Evolutionary conservation across 2,113 vertebrate species (phyloP).

Genomic region (Onychostruthus taczanowskii): DNA sequence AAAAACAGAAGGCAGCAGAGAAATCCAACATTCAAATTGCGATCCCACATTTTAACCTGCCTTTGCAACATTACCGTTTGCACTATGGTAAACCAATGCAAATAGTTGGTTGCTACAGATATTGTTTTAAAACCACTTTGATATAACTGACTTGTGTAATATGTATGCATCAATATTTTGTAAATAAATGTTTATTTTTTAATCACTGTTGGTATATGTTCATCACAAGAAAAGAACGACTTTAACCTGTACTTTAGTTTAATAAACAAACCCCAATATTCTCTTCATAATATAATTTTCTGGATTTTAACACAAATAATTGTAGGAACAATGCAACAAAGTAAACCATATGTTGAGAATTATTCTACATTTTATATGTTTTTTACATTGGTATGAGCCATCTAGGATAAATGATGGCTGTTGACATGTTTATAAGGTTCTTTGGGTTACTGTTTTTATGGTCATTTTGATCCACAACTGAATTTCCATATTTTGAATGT

Average conservation of each 20-base stretch:
- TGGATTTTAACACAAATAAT: slow-evolving; percentile 73
- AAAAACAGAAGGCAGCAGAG: slow-evolving; percentile 56
- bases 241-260: slow-evolving; percentile 79
- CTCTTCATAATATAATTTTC: slow-evolving; percentile 83
- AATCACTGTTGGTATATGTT: slow-evolving; percentile 87
- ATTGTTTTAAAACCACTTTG: slow-evolving; percentile 89
- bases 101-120: slow-evolving; percentile 88
- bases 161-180: slow-evolving; percentile 91
- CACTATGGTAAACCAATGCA: slow-evolving; percentile 89
- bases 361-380: slow-evolving; percentile 69
- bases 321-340: slow-evolving; percentile 55
- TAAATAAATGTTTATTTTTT: slow-evolving; percentile 90
- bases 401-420: slow-evolving; percentile 58
- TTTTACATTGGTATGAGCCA: slow-evolving; percentile 71
- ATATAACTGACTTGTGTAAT: slow-evolving; percentile 92
- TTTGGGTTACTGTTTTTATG: slow-evolving; percentile 59
- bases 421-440: slow-evolving; percentile 69
- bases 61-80: slow-evolving; percentile 86
- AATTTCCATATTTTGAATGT: slow-evolving; percentile 63
- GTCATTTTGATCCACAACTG: slow-evolving; percentile 57
- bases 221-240: slow-evolving; percentile 73
- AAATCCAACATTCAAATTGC: slow-evolving; percentile 30
- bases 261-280: slow-evolving; percentile 78
- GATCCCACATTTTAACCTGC: slow-evolving; percentile 73
- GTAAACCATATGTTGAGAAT: slow-evolving; percentile 45